Conservation (phyloP, 2,888 invertebrate species). For the Tuberolachnus salignus region DNA sequence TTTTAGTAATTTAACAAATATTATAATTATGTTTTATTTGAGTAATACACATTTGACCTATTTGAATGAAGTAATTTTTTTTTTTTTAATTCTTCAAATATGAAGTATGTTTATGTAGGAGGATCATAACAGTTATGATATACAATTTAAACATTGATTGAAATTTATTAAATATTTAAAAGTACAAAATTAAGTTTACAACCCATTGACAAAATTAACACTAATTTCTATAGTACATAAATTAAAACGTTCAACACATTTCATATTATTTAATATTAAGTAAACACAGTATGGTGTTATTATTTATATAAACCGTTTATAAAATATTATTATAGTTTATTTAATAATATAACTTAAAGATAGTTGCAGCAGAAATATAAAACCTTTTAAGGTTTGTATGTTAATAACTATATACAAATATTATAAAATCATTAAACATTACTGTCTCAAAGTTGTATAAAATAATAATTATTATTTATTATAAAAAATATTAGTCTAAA, state of each 20-base stretch:
- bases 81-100: conserved; percentile 1
- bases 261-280: not conserved
- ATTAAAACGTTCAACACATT: not conserved
- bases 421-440: too few relatives aligned
- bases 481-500: too few relatives aligned
- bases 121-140: not conserved
- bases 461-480: too few relatives aligned
- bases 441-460: too few relatives aligned
- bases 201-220: not conserved
- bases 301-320: conserved; percentile 1
- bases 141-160: not conserved
- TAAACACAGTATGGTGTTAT: conserved; percentile 17
- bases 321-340: conserved; percentile 1
- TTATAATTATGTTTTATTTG: too few relatives aligned
- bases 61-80: not conserved
- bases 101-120: not conserved
- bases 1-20: too few relatives aligned
- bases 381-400: not conserved
- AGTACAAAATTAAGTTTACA: conserved; percentile 1
- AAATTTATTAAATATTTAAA: not conserved
- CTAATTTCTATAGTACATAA: conserved; percentile 10
- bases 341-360: not conserved
- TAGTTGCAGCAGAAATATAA: not conserved
- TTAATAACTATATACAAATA: not conserved
- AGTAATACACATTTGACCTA: too few relatives aligned